These are phyloP conservation scores for Leucopsar rothschildi DNA, from an alignment of 2,113 vertebrate species.

Conservation along the genomic window DNA sequence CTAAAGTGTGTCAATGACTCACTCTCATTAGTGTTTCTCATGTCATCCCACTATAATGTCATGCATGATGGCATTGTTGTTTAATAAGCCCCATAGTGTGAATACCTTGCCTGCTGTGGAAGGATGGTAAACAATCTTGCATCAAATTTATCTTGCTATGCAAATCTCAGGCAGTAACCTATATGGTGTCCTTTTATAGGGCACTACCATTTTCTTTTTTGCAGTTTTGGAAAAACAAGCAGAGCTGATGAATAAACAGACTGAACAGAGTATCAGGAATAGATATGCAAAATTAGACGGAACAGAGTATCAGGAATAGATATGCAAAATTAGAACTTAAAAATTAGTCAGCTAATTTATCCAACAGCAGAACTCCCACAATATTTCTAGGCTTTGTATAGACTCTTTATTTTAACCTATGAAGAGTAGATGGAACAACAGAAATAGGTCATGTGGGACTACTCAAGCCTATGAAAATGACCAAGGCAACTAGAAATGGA, in stretches of 20 bases:
- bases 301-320: not conserved
- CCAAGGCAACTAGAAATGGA: not conserved
- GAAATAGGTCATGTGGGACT: not conserved
- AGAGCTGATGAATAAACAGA: not conserved
- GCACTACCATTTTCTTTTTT: not conserved
- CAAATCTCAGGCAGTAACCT: not conserved
- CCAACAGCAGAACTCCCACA: not conserved
- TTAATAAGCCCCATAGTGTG: not conserved
- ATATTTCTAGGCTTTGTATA: not conserved
- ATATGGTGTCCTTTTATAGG: not conserved
- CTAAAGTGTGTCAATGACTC: not conserved
- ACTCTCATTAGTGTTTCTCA: not conserved
- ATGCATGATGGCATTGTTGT: not conserved
- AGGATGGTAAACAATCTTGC: not conserved
- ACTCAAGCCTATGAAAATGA: slow-evolving; percentile 13
- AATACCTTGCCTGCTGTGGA: not conserved
- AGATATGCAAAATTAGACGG: not conserved
- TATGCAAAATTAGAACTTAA: not conserved
- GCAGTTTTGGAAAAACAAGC: not conserved
- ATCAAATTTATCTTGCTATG: not conserved
- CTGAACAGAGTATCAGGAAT: not conserved
- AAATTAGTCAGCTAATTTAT: not conserved
- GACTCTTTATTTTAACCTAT: not conserved
- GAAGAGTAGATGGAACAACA: not conserved
- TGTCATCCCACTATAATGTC: not conserved